phyloP scores from a whole-genome alignment of 2,888 invertebrate species.

The Drosophila lacicola region DNA sequence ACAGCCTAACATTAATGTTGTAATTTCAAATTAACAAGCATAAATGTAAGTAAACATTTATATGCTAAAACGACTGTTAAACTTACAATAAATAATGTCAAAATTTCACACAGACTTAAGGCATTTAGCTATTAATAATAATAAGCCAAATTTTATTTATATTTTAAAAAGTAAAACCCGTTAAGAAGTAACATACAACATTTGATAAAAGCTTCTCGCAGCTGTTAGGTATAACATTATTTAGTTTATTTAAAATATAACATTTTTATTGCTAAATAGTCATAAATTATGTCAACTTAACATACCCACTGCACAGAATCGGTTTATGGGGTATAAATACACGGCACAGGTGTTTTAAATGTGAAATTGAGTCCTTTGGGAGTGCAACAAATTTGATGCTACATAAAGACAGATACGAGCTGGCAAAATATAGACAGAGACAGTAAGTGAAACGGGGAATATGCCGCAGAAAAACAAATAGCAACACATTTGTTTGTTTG shows the following conservation, averaged over 20 bases:
- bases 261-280: not conserved
- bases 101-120: no score
- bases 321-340: conserved; percentile 37
- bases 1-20: no score
- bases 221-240: not conserved
- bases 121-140: no score
- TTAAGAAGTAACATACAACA: no score
- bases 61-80: not conserved
- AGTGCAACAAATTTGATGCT: conserved; percentile 54
- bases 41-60: no score
- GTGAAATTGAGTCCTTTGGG: conserved; percentile 65
- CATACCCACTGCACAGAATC: conserved; percentile 24
- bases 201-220: not conserved
- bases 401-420: conserved; percentile 23
- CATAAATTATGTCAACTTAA: conserved; percentile 21
- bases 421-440: not conserved
- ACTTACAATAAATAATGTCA: not conserved
- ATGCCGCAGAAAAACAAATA: conserved; percentile 61
- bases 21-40: no score
- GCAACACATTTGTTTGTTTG: conserved; percentile 59
- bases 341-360: conserved; percentile 63
- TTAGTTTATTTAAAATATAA: not conserved
- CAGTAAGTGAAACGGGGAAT: conserved; percentile 1
- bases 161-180: no score
- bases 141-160: no score